Percentiles rank a stretch among this genome's conserved stretches.
phyloP scores from a whole-genome alignment of 2,888 invertebrate genomes.

The Macropis europaea region DNA sequence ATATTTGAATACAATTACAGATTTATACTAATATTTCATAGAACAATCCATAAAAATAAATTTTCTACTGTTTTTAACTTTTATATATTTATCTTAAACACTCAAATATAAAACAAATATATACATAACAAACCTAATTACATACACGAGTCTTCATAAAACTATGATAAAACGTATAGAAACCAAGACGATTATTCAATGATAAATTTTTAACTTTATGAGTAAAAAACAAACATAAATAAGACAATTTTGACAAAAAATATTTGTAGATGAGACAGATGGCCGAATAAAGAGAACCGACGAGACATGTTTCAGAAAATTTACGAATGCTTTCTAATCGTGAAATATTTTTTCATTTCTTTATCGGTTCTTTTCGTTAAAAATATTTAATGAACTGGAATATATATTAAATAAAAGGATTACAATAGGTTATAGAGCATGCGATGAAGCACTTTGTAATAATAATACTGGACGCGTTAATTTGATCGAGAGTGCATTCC shows the following conservation, averaged over 20 bases:
- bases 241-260: too few species aligned
- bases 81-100: not conserved
- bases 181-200: too few species aligned
- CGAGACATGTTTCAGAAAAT: too few species aligned
- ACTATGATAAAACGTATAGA: too few species aligned
- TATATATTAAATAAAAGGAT: conserved; percentile 2
- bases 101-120: not conserved
- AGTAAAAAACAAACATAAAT: too few species aligned
- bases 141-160: not conserved
- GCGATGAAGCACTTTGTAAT: not conserved
- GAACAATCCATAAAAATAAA: not conserved
- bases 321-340: too few species aligned
- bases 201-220: too few species aligned
- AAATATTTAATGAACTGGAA: not conserved
- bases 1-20: not conserved
- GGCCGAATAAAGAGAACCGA: too few species aligned
- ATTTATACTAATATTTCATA: not conserved
- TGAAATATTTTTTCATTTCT: too few species aligned
- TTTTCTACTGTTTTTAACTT: not conserved
- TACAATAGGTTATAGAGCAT: too few species aligned
- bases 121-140: not conserved
- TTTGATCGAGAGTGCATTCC: conserved; percentile 15
- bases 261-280: too few species aligned
- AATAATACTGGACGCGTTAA: conserved; percentile 10
- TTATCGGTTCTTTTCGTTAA: too few species aligned